Percentiles rank a stretch among this genome's conserved stretches.
These are phyloP conservation scores for Pipistrellus pygmaeus DNA, from an alignment of 2,797 vertebrate species.

Conservation along the genomic window DNA sequence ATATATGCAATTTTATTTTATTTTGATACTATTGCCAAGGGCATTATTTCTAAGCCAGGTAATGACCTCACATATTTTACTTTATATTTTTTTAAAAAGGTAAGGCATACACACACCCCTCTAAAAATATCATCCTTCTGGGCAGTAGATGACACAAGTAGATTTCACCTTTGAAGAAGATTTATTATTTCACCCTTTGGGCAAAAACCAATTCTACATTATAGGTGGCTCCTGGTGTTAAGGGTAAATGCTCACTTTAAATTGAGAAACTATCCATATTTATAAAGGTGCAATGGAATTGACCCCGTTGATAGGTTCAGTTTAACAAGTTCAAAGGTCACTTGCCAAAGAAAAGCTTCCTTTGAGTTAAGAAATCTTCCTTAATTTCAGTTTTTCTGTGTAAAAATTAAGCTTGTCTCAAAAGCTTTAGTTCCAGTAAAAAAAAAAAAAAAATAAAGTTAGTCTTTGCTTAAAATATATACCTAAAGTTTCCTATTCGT, in stretches of 20 bases:
- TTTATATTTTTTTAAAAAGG: not conserved
- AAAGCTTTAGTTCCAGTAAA: not conserved
- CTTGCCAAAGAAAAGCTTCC: not conserved
- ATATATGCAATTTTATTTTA: not conserved
- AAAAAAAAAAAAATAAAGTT: not conserved
- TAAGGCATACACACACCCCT: not conserved
- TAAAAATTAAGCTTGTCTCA: slow-evolving; percentile 13
- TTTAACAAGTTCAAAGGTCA: slow-evolving; percentile 29
- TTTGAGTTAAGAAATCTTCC: slow-evolving; percentile 25
- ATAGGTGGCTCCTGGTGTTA: not conserved
- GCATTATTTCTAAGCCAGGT: not conserved
- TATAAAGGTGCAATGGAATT: not conserved
- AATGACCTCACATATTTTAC: not conserved
- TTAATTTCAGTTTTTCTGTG: not conserved
- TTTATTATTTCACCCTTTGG: not conserved
- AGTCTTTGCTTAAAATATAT: slow-evolving; percentile 45
- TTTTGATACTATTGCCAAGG: not conserved
- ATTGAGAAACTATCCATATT: slow-evolving; percentile 28
- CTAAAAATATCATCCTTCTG: not conserved
- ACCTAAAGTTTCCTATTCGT: not conserved
- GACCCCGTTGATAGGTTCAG: not conserved
- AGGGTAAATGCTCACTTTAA: slow-evolving; percentile 14
- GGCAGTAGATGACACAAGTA: not conserved
- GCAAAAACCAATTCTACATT: not conserved
- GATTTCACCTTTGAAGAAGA: not conserved